Base-by-base conservation (phyloP, 2,888 invertebrate species). In the Noctua janthe region DNA sequence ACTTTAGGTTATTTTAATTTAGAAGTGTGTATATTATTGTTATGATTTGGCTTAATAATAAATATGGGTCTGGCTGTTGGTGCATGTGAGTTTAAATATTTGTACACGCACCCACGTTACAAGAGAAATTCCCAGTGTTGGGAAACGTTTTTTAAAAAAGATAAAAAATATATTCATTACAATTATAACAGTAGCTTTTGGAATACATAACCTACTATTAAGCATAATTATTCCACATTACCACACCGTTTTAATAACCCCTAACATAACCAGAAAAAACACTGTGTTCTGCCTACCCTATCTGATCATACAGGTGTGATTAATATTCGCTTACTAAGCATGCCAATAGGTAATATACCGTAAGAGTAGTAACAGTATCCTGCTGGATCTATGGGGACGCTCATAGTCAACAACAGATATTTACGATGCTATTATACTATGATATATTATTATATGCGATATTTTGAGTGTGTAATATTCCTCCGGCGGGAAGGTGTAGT, bases 401-500 rank as follows among this genome's bases (percentile, higher is more conserved):
- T 84, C 20, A 29, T 29, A 56, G 64, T 85, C 75, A 85, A 69
- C 85, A 81, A 54, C 56, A 64, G 7, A 69, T 70, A 85, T 83
- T 83, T 83, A 83, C 75, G 83, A 85, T 20, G 56, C 51, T 75
- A 81, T 81, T 66, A 59, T 47, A 43, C 0, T 4, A n/a, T 73
- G 81, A 81, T 75, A 35, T 69, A 43, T 43, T 35, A 47, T 74
- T 35, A 47, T 74, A 81, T 56, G 69, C n/a, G 51, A 66, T 62
- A 64, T 76, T 74, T 71, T 74, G 54, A 51, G n/a, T 10, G 56
- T 15, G 17, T 35, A 49, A 54, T 64, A 54, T 74, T 74, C 20
- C 29, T 64, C 35, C 64, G 35, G 20, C 0, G 10, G 10, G 1
- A 39, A 11, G 20, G 35, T 39, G 35, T 66, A 20, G 35, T 39